Evolutionary conservation across 1,140 invertebrate species (phyloP), one percentile per base, ranked within the genome.

Genomic region (Nasonia longicornis): DNA sequence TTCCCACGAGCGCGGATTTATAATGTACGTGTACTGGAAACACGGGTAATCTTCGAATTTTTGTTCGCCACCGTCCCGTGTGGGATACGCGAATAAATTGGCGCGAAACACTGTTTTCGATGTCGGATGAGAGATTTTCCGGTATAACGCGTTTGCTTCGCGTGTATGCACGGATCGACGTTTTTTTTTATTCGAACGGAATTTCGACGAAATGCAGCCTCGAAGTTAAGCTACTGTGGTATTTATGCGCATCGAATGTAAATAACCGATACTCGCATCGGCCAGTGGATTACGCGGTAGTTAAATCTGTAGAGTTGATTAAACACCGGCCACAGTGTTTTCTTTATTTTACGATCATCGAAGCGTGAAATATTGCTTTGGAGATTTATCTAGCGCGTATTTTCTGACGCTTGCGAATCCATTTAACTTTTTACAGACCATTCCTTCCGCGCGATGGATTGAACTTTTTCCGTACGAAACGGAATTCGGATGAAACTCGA

Each of bases 1-100:
- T 26, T 26, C 26, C 20, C 20, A 20, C 16, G 16, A 58, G 6
- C 52, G 52, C 64, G 11, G 48, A 75, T 80, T 75, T 67, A 75
- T 80, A 72, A 77, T 52, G 29, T 45, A 31, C 20, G 7, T 11
- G 3, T 20, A 14, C n/a, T 26, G 38, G 45, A 79, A 71, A 71
- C 77, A 63, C 16, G 22, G 77, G 22, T 71, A 71, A 71, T 79
- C 77, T 79, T 71, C 16, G 45, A 42, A 79, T 79, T 79, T 70
- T 79, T 79, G 16, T 69, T 29, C 71, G 48, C 48, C 11, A 8
- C 38, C 0, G 31, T 16, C 45, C 31, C 45, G 2, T 38, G 3
- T 16, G 29, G 67, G 66, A 29, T 4, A 31, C 20, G 22, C 45
- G 16, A 69, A 78, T 78, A 29, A 78, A 78, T 78, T 78, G 35